A percentile compares a stretch with the other conserved stretches of the same genome.
phyloP scores from a whole-genome alignment of 2,888 invertebrate species.

The Euclidia mi region DNA sequence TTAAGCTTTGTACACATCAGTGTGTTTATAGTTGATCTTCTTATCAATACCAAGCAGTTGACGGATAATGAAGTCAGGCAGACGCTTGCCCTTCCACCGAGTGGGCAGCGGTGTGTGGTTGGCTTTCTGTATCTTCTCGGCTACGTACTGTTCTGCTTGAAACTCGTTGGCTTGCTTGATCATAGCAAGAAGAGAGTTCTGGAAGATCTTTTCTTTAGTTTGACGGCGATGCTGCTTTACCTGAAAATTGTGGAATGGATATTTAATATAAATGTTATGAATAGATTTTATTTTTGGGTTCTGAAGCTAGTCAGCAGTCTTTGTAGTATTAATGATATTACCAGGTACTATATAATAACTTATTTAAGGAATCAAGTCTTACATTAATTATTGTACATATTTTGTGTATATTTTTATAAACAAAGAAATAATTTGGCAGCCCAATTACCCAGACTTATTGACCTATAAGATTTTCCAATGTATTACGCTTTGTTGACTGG shows the following conservation, averaged over 20 bases:
- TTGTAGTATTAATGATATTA: no score
- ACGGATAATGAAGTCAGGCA: conserved; percentile 92
- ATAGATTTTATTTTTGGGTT: no score
- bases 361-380: no score
- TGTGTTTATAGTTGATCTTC: conserved; percentile 86
- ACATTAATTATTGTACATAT: no score
- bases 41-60: conserved; percentile 91
- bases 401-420: no score
- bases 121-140: conserved; percentile 90
- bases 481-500: no score
- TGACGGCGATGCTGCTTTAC: conserved; percentile 92
- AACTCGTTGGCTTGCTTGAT: conserved; percentile 94
- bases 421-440: no score
- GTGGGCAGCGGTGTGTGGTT: conserved; percentile 91
- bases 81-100: conserved; percentile 90
- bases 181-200: conserved; percentile 92
- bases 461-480: no score
- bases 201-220: conserved; percentile 94
- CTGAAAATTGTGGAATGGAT: conserved; percentile 71
- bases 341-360: no score
- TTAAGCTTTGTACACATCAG: conserved; percentile 81
- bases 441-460: no score
- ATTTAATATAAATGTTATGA: background rate
- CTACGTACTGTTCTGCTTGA: conserved; percentile 93
- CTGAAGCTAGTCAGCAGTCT: no score